Conservation (phyloP, 2,113 vertebrate genomes). For the Rhabdornis inornatus region DNA sequence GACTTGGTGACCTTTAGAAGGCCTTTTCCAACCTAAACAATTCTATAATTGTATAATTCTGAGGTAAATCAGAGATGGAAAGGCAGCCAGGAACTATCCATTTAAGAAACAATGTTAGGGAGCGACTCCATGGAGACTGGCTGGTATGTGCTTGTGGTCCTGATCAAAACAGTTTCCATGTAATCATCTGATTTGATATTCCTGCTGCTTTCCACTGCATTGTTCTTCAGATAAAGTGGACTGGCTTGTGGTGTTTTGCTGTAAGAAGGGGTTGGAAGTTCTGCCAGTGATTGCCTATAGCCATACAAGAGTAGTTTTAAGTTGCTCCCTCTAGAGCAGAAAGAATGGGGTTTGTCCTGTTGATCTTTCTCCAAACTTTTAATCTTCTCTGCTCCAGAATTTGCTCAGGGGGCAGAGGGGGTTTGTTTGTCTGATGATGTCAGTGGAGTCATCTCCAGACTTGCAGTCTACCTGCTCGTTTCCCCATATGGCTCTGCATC, state of each 20-base stretch:
- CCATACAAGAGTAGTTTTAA: neutral
- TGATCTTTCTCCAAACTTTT: neutral
- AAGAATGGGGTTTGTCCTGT: neutral
- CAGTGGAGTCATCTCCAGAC: neutral
- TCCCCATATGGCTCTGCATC: neutral
- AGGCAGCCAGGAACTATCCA: neutral
- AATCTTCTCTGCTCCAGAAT: neutral
- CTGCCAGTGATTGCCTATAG: neutral
- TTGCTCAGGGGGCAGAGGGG: neutral
- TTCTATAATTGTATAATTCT: neutral
- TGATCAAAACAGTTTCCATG: conserved; percentile 55
- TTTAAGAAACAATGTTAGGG: neutral
- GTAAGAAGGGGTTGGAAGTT: neutral
- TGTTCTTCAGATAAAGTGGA: conserved; percentile 53
- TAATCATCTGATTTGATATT: conserved; percentile 51
- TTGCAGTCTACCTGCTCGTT: neutral
- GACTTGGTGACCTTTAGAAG: neutral
- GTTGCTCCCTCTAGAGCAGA: neutral
- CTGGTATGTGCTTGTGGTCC: neutral
- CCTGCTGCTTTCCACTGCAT: conserved; percentile 43
- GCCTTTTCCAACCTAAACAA: neutral
- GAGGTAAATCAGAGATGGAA: neutral
- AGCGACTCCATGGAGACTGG: neutral
- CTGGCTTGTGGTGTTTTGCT: conserved; percentile 16
- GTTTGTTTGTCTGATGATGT: neutral